Evolutionary conservation across 2,797 vertebrate species (phyloP).

Genomic region (Perodicticus potto): DNA sequence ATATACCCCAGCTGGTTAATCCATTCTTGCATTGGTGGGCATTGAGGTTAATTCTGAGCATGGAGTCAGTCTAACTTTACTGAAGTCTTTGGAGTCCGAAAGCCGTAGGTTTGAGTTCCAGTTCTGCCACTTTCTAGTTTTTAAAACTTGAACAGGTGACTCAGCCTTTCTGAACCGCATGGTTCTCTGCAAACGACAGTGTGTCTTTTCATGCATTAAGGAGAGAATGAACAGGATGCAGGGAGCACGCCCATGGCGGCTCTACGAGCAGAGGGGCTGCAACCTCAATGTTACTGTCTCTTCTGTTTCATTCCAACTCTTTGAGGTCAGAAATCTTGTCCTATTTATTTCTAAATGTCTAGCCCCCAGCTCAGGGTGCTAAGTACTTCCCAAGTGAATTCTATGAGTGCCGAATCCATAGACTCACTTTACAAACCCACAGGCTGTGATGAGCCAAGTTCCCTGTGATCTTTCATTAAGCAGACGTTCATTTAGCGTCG

Average conservation of each 20-base stretch:
- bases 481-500: not conserved
- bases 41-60: not conserved
- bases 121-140: not conserved
- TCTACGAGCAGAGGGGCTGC: not conserved
- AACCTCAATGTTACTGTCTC: not conserved
- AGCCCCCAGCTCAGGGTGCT: not conserved
- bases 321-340: not conserved
- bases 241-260: rapidly evolving
- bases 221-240: not conserved
- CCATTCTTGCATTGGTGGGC: no score
- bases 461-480: not conserved
- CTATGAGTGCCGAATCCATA: not conserved
- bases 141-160: not conserved
- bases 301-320: not conserved
- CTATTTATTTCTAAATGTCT: constrained; percentile 13
- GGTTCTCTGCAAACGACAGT: not conserved
- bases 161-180: not conserved
- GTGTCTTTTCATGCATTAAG: not conserved
- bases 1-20: no score
- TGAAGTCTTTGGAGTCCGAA: not conserved
- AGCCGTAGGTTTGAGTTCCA: not conserved
- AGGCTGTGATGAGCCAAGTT: not conserved
- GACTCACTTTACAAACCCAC: not conserved
- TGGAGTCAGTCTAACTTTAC: not conserved
- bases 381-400: not conserved